phyloP scores from a whole-genome alignment of 2,113 vertebrate genomes.

The Ariopsis seemanni region DNA sequence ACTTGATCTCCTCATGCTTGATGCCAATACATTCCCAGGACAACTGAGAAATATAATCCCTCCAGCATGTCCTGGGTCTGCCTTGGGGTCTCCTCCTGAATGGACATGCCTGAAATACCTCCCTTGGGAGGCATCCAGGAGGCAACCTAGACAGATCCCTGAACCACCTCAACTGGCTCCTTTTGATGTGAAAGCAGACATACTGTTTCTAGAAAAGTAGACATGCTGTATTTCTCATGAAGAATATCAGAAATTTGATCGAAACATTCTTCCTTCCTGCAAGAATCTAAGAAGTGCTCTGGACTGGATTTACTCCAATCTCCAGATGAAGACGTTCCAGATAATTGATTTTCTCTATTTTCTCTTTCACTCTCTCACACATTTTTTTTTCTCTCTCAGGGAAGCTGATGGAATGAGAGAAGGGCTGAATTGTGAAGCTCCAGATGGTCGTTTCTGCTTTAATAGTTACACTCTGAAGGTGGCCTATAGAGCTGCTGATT shows the following conservation, averaged over 20 bases:
- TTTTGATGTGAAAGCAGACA: no score
- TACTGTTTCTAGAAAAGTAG: neutral
- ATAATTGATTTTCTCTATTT: constrained; percentile 8
- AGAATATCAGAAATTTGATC: neutral
- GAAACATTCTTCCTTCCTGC: neutral
- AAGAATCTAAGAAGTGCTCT: constrained; percentile 44
- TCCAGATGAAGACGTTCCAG: constrained; percentile 39
- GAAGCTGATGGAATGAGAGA: constrained; percentile 47
- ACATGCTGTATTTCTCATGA: neutral
- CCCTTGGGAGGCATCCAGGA: no score
- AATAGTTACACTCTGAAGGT: constrained; percentile 38
- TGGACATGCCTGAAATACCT: no score
- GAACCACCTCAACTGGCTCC: no score
- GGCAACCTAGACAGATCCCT: no score
- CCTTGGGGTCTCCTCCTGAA: no score
- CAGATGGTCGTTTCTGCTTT: constrained; percentile 20
- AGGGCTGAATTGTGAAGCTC: constrained; percentile 25
- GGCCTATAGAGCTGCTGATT: constrained; percentile 15
- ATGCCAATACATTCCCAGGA: no score
- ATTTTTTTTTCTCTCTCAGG: neutral
- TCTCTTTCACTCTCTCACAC: constrained; percentile 15
- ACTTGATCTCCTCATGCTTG: no score
- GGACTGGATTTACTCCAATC: constrained; percentile 33
- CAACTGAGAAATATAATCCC: no score
- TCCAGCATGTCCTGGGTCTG: no score